A percentile compares a stretch with the other conserved stretches of the same genome.
These are phyloP conservation scores for Mus musculus DNA, from an alignment of 2,113 vertebrate genomes.

Conservation along the genomic window DNA sequence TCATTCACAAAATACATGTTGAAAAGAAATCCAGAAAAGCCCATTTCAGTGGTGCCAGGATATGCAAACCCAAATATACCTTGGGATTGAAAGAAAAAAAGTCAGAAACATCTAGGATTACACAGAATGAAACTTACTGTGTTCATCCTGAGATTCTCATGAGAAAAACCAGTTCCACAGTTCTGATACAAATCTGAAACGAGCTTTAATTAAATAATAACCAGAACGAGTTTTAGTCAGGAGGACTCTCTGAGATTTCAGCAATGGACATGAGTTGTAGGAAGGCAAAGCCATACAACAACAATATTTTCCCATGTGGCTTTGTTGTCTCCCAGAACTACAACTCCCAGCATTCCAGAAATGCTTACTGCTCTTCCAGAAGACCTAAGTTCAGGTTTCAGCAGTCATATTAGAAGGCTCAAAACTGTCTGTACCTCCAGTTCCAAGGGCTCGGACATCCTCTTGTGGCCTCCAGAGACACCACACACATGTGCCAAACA, in stretches of 20 bases:
- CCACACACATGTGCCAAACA: neutral
- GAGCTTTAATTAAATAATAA: neutral
- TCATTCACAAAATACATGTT: neutral
- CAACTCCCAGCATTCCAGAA: neutral
- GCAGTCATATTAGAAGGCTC: neutral
- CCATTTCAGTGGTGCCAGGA: neutral
- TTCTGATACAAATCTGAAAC: neutral
- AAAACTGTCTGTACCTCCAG: too few relatives aligned
- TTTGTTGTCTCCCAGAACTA: neutral
- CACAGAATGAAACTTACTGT: neutral
- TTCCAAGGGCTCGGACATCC: neutral
- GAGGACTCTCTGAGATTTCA: neutral
- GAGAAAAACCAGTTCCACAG: neutral
- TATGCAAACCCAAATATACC: fast-evolving
- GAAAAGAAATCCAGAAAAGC: neutral
- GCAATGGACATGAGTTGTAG: neutral
- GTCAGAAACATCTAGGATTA: neutral
- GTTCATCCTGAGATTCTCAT: neutral
- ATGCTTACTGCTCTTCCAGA: neutral
- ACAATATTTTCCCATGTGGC: neutral
- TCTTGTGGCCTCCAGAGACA: neutral
- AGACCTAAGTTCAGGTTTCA: neutral
- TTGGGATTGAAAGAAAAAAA: neutral
- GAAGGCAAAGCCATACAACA: neutral
- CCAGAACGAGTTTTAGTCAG: neutral